A percentile compares a stretch with the other conserved stretches of the same genome.
Conservation (phyloP, 2,888 invertebrate genomes). For the Limnephilus lunatus region DNA sequence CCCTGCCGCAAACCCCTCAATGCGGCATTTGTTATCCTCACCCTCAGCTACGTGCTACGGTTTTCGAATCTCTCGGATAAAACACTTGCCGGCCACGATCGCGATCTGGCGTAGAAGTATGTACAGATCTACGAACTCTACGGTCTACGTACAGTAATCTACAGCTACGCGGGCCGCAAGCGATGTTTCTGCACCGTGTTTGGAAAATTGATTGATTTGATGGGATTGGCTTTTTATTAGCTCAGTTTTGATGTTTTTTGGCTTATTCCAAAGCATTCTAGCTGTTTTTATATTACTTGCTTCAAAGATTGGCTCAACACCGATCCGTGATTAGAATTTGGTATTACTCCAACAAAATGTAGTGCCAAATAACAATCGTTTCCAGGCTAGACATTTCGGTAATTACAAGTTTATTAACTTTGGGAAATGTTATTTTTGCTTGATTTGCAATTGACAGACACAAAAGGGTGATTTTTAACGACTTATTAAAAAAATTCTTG, state of each 20-base stretch:
- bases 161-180: not conserved
- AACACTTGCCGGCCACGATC: conserved; percentile 41
- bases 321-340: not conserved
- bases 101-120: conserved; percentile 2
- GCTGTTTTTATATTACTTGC: not conserved
- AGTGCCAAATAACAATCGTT: too few relatives aligned
- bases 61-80: conserved; percentile 48
- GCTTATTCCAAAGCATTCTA: not conserved
- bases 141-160: not conserved
- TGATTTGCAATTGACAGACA: too few relatives aligned
- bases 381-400: too few relatives aligned
- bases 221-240: not conserved
- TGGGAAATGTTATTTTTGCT: too few relatives aligned
- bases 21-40: conserved; percentile 62
- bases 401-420: too few relatives aligned
- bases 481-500: too few relatives aligned
- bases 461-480: too few relatives aligned
- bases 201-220: not conserved
- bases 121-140: conserved; percentile 2
- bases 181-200: not conserved
- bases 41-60: conserved; percentile 57
- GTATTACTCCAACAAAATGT: not conserved
- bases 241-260: not conserved
- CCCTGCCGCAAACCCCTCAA: conserved; percentile 55
- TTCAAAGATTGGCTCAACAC: too few relatives aligned